Conservation (phyloP, 2,113 vertebrate genomes). For the Tichodroma muraria region DNA sequence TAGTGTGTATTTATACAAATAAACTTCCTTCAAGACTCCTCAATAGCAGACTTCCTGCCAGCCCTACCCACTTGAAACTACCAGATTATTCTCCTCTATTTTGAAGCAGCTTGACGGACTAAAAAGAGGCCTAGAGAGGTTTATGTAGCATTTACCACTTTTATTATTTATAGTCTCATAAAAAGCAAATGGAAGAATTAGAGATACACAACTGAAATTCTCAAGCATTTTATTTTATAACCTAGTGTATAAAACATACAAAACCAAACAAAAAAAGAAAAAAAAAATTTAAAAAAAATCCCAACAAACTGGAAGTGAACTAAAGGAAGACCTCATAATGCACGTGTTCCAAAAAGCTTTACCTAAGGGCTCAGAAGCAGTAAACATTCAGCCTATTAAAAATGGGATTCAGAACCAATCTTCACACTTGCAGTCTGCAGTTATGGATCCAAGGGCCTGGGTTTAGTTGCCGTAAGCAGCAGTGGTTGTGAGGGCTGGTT, state of each 20-base stretch:
- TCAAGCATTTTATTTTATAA: constrained; percentile 51
- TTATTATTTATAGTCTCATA: background rate
- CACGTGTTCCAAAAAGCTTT: background rate
- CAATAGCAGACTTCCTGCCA: background rate
- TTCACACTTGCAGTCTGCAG: background rate
- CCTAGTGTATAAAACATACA: constrained; percentile 51
- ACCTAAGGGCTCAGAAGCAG: constrained; percentile 54
- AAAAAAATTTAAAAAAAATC: background rate
- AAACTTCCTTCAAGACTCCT: background rate
- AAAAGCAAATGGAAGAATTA: background rate
- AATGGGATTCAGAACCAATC: background rate
- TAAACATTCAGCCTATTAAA: constrained; percentile 19
- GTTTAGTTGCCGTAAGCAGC: background rate
- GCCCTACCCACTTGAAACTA: background rate
- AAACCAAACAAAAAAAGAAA: background rate
- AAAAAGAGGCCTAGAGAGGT: background rate
- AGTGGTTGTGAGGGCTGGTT: background rate
- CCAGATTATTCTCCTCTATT: background rate
- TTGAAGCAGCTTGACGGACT: background rate
- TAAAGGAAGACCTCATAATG: background rate
- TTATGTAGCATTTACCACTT: background rate
- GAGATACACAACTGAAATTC: background rate
- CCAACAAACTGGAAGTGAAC: background rate
- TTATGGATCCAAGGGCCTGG: background rate
- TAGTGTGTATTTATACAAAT: background rate